Evolutionary conservation across 64 coral and sea anemone genomes (phyloP).

Genomic region (Anthopleura sola): DNA sequence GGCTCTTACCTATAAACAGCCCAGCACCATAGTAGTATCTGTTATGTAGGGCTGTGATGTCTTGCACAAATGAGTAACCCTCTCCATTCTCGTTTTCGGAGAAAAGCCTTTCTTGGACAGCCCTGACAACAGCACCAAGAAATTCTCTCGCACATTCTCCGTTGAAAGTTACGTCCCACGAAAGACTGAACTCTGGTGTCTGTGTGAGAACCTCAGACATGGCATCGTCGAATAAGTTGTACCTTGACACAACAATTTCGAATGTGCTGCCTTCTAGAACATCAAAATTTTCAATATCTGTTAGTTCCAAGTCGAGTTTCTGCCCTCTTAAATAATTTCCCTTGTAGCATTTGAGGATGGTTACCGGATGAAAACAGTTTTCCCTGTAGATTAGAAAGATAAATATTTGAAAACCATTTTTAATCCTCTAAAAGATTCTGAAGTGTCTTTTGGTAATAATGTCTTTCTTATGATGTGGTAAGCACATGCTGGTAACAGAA

Average conservation of each 20-base stretch:
- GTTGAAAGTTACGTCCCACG: constrained; percentile 25
- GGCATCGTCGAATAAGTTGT: constrained; percentile 19
- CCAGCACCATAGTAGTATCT: not conserved
- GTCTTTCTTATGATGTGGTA: too few species aligned
- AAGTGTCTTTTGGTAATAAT: too few species aligned
- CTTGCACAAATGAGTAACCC: not conserved
- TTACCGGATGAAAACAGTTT: too few species aligned
- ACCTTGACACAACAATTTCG: constrained; percentile 28
- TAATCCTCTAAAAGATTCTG: too few species aligned
- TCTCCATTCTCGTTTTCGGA: not conserved
- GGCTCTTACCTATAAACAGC: not conserved
- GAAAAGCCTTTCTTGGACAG: not conserved
- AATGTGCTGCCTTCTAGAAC: constrained; percentile 22
- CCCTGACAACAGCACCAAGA: not conserved
- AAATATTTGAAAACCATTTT: too few species aligned
- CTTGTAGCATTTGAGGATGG: not conserved
- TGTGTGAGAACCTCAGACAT: constrained; percentile 14
- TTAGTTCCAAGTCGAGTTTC: constrained; percentile 4
- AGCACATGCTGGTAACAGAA: too few species aligned
- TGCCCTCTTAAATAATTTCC: constrained; percentile 9
- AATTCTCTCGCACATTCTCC: constrained; percentile 29
- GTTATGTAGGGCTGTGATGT: not conserved
- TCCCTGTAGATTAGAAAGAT: too few species aligned
- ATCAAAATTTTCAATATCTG: not conserved
- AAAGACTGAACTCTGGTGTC: constrained; percentile 13